Conservation (phyloP, 2,888 invertebrate genomes). For the Helicoverpa assulta region DNA sequence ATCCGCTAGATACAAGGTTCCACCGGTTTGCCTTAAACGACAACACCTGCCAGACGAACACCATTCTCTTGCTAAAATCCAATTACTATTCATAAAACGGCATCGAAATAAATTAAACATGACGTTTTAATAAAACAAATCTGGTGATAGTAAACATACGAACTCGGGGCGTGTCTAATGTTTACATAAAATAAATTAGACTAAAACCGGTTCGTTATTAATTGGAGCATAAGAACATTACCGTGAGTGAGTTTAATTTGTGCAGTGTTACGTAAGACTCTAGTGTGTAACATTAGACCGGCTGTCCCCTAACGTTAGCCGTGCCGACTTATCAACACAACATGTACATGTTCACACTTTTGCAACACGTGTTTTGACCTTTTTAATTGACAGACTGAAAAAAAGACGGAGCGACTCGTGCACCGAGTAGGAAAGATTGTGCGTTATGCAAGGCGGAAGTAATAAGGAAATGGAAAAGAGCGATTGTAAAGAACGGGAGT, state of each 20-base stretch:
- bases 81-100: slow-evolving; percentile 58
- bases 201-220: slow-evolving; percentile 77
- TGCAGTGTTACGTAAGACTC: slow-evolving; percentile 54
- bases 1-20: slow-evolving; percentile 1
- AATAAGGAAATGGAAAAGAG: slow-evolving; percentile 60
- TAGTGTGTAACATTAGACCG: slow-evolving; percentile 59
- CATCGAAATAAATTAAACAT: slow-evolving; percentile 63
- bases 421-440: slow-evolving; percentile 45
- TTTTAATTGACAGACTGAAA: slow-evolving; percentile 64
- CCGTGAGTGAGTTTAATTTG: slow-evolving; percentile 70
- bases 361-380: slow-evolving; percentile 62
- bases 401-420: slow-evolving; percentile 55
- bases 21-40: slow-evolving; percentile 24
- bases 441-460: slow-evolving; percentile 61
- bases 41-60: slow-evolving; percentile 33
- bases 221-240: slow-evolving; percentile 86
- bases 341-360: slow-evolving; percentile 64
- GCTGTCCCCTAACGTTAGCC: slow-evolving; percentile 60
- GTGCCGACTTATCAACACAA: slow-evolving; percentile 57
- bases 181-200: slow-evolving; percentile 76
- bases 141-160: slow-evolving; percentile 59
- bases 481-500: slow-evolving; percentile 48
- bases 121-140: slow-evolving; percentile 66
- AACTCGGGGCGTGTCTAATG: slow-evolving; percentile 66
- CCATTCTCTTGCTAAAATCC: slow-evolving; percentile 44